Conservation (phyloP, 2,888 invertebrate genomes). For the Mycalesis mineus region DNA sequence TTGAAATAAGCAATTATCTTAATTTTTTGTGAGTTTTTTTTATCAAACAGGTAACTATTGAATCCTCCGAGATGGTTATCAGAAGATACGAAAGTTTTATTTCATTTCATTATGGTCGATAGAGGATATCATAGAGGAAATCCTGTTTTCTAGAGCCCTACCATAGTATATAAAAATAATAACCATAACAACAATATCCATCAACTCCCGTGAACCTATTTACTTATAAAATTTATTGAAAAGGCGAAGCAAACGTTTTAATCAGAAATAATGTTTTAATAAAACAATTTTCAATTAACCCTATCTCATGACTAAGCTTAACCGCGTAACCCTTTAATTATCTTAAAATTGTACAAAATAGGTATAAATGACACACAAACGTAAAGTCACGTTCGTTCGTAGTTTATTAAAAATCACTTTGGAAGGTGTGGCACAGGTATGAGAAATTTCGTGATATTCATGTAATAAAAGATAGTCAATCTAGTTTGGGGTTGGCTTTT, state of each 20-base stretch:
- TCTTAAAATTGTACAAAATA: constrained; percentile 34
- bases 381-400: constrained; percentile 39
- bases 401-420: constrained; percentile 32
- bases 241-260: no score
- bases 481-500: constrained; percentile 24
- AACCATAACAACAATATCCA: no score
- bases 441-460: constrained; percentile 14
- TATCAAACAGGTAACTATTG: no score
- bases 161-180: no score
- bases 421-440: constrained; percentile 3
- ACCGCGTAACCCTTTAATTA: constrained; percentile 33
- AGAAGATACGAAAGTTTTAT: no score
- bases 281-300: background rate
- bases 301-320: constrained; percentile 7
- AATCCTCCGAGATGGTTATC: no score
- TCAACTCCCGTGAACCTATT: background rate
- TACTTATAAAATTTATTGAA: background rate
- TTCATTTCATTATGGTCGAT: no score
- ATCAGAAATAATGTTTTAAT: background rate
- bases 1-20: no score
- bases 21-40: no score
- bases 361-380: constrained; percentile 44
- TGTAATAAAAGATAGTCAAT: constrained; percentile 25
- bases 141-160: no score
- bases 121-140: no score